Conservation (phyloP, 1,140 invertebrate species). For the Triops cancriformis region DNA sequence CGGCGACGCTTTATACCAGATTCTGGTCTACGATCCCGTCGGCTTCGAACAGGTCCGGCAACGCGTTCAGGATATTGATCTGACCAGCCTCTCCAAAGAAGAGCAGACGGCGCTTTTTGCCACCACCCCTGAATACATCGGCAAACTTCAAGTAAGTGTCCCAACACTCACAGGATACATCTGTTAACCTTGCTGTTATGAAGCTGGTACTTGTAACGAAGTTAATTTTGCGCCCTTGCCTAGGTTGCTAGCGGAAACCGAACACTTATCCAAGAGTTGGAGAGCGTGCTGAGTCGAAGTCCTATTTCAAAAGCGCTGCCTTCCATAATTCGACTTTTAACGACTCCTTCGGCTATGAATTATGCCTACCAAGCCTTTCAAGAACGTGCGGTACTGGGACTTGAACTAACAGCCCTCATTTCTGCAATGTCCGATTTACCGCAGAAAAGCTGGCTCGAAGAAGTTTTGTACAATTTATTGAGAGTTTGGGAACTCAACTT, state of each 20-base stretch:
- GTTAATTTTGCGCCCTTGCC: background rate
- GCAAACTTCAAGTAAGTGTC: slow-evolving; percentile 25
- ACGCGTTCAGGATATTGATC: slow-evolving; percentile 16
- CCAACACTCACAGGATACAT: background rate
- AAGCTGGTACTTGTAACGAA: background rate
- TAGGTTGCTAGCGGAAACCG: slow-evolving; percentile 26
- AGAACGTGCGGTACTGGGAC: slow-evolving; percentile 20
- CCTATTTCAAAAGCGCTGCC: slow-evolving; percentile 20
- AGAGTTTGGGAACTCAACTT: slow-evolving; percentile 26
- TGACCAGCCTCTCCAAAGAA: slow-evolving; percentile 15
- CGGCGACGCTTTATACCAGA: slow-evolving; percentile 26
- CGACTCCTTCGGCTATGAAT: slow-evolving; percentile 15
- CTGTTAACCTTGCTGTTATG: background rate
- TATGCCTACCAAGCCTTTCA: slow-evolving; percentile 20
- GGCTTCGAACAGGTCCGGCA: background rate
- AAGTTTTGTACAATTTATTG: slow-evolving; percentile 22
- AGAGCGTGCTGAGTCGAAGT: slow-evolving; percentile 15
- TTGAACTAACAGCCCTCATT: background rate
- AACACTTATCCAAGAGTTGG: slow-evolving; percentile 23
- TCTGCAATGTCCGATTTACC: slow-evolving; percentile 5
- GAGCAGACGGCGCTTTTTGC: slow-evolving; percentile 14
- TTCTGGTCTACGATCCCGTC: slow-evolving; percentile 18
- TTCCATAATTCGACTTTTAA: slow-evolving; percentile 24
- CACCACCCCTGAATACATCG: slow-evolving; percentile 21
- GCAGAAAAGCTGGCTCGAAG: background rate